phyloP scores from a whole-genome alignment of 2,888 invertebrate genomes.

The Drosophila austrosaltans region DNA sequence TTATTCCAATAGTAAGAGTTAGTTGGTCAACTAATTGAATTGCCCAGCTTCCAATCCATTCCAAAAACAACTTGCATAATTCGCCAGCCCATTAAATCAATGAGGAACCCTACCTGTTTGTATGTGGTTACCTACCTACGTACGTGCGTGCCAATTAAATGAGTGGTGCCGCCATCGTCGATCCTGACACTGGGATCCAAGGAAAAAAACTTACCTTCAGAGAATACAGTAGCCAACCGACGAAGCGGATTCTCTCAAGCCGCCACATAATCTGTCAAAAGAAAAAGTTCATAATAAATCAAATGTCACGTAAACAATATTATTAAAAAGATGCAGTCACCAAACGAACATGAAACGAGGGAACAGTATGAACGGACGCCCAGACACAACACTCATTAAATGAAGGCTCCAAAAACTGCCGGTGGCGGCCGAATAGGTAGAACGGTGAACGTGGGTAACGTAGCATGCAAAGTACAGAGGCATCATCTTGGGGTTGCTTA shows the following conservation, averaged over 20 bases:
- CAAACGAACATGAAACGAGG: constrained; percentile 47
- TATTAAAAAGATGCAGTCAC: constrained; percentile 72
- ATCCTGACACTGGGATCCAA: constrained; percentile 45
- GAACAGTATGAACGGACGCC: constrained; percentile 14
- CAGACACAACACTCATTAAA: constrained; percentile 61
- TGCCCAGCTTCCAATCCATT: constrained; percentile 39
- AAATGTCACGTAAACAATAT: constrained; percentile 80
- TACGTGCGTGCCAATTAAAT: constrained; percentile 17
- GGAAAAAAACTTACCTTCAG: constrained; percentile 1
- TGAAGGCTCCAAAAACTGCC: constrained; percentile 44
- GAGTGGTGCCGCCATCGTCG: constrained; percentile 11
- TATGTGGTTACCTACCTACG: constrained; percentile 17
- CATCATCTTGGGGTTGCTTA: constrained; percentile 29
- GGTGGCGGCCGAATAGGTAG: constrained; percentile 19
- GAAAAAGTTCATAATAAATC: constrained; percentile 80
- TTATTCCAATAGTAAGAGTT: constrained; percentile 33
- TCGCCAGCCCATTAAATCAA: constrained; percentile 34
- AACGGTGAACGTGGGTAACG: background rate
- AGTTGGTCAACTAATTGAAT: constrained; percentile 59
- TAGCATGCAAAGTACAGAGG: constrained; percentile 59
- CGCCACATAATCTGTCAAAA: constrained; percentile 82
- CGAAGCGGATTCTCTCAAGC: constrained; percentile 51
- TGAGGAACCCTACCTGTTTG: constrained; percentile 29
- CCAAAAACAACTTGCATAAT: constrained; percentile 27
- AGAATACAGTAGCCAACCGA: constrained; percentile 70